Evolutionary conservation across 2,888 invertebrate genomes (phyloP).

Genomic region (Cerastis leucographa): DNA sequence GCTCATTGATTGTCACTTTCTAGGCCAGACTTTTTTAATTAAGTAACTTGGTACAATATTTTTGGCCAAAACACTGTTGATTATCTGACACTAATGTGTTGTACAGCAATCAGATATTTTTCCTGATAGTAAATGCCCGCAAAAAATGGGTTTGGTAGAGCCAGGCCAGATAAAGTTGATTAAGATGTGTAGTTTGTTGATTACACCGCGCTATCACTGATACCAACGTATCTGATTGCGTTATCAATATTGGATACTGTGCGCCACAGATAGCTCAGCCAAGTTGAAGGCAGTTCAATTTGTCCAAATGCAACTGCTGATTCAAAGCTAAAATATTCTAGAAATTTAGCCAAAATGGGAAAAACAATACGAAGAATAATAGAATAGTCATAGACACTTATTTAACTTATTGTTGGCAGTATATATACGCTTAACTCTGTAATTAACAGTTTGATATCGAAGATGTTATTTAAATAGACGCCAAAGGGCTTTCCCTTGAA

Average conservation of each 20-base stretch:
- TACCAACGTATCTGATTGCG: slow-evolving; percentile 75
- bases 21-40: not conserved
- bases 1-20: not conserved
- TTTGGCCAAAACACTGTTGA: not conserved
- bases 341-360: not conserved
- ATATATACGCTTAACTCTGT: not conserved
- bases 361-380: not conserved
- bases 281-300: slow-evolving; percentile 66
- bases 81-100: slow-evolving; percentile 44
- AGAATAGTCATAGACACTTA: not conserved
- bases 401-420: not conserved
- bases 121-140: slow-evolving; percentile 42
- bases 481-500: slow-evolving; percentile 53
- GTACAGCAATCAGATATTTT: slow-evolving; percentile 35
- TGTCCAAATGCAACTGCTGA: slow-evolving; percentile 39
- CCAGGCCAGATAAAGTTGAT: slow-evolving; percentile 70
- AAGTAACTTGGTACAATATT: not conserved
- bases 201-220: slow-evolving; percentile 73
- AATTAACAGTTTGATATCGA: slow-evolving; percentile 17
- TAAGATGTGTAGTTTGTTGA: slow-evolving; percentile 75
- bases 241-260: slow-evolving; percentile 76
- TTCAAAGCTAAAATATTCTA: slow-evolving; percentile 14
- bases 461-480: slow-evolving; percentile 20
- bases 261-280: slow-evolving; percentile 64
- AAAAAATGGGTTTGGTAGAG: slow-evolving; percentile 60